Base-by-base conservation (phyloP, 2,113 vertebrate species). In the Saccopteryx leptura region DNA sequence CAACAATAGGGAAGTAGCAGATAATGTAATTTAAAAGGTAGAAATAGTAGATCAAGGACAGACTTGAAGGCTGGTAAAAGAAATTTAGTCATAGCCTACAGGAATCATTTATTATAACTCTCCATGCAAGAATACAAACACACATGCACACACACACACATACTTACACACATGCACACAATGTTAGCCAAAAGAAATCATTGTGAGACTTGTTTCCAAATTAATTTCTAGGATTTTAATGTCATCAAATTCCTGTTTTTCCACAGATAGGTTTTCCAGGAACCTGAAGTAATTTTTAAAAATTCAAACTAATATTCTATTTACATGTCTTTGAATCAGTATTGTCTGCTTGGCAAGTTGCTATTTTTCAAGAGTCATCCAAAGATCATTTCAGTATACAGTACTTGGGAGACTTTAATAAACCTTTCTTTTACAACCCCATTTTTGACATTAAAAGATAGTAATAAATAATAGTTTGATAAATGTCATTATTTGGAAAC, bases 261-360 rank as follows among this genome's bases (percentile, higher is more conserved):
- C 54, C 6, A 74, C 18, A 91, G 61, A 97, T 81, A 68, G 84
- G 89, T 91, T 76, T 96, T 14, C 48, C 31, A 90, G 65, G 78
- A 82, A 87, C 11, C 19, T 90, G 65, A 95, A 86, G 74, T 83
- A 11, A 86, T 91, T 96, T 96, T 96, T 87, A 14, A 93, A 90
- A 92, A 96, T 21, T 50, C 69, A 96, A 89, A 83, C 39, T 95
- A 94, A 74, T 80, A 89, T 91, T 78, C 74, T 86, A 80, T 72
- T 79, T 68, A 65, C 74, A 60, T 78, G 50, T 74, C 78, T 96
- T 78, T 95, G 28, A 91, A 56, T 92, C 54, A 88, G 78, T 93
- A 80, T 91, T 90, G 33, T 83, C 31, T 79, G 11, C 14, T 21
- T 21, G 82, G 9, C 28, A 93, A 94, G 63, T 56, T 69, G n/a